These are phyloP conservation scores for Pogonocichla stellata DNA, from an alignment of 2,113 vertebrate genomes.

Conservation along the genomic window DNA sequence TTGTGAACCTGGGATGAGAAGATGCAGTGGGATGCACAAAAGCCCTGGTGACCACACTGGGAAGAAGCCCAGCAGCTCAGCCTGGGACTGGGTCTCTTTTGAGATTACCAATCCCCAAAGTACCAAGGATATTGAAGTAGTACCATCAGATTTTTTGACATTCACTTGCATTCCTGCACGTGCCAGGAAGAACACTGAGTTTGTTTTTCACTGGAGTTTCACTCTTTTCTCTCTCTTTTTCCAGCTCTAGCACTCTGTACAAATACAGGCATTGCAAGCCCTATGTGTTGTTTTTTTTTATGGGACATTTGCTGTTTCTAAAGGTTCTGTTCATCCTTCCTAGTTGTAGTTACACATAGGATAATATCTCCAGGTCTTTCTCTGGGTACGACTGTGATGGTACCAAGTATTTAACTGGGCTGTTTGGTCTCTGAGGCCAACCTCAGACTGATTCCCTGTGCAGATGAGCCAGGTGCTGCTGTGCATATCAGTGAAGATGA, in stretches of 20 bases:
- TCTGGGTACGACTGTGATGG: background rate
- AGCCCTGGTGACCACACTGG: background rate
- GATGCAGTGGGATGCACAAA: background rate
- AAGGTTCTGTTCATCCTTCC: background rate
- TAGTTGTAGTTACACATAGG: background rate
- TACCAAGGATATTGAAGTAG: background rate
- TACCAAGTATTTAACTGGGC: background rate
- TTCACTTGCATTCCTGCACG: accelerated
- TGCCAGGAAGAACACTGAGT: background rate
- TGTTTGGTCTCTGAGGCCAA: background rate
- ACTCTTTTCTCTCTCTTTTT: background rate
- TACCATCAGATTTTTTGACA: background rate
- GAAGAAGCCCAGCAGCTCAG: background rate
- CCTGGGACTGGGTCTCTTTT: background rate
- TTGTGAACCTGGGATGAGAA: background rate
- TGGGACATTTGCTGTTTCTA: background rate
- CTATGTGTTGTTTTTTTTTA: background rate
- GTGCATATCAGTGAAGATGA: background rate
- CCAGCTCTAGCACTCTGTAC: background rate
- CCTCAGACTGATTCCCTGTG: background rate
- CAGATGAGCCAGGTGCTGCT: background rate
- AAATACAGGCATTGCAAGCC: background rate
- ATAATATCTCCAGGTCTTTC: background rate
- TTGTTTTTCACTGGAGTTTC: background rate
- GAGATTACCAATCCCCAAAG: background rate